These are phyloP conservation scores for Apis cerana DNA, from an alignment of 1,140 invertebrate species.

Conservation along the genomic window DNA sequence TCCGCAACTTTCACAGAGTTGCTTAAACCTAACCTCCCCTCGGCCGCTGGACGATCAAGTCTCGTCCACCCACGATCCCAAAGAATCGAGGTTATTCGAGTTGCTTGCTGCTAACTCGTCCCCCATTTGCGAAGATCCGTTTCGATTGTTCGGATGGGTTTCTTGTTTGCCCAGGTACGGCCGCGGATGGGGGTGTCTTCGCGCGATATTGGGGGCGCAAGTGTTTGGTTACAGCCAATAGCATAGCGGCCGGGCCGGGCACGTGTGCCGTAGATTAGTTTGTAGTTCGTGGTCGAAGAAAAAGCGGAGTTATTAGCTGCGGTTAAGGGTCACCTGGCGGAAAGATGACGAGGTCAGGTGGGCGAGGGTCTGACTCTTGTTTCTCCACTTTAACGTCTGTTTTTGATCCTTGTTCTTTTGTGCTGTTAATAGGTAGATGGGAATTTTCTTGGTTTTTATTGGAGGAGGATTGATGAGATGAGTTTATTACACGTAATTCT, in stretches of 20 bases:
- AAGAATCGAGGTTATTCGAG: constrained; percentile 54
- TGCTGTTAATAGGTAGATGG: too few relatives aligned
- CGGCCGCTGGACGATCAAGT: constrained; percentile 69
- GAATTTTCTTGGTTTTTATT: too few relatives aligned
- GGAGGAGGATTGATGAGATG: too few relatives aligned
- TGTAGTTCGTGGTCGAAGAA: constrained; percentile 69
- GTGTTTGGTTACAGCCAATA: constrained; percentile 53
- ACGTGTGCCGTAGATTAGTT: constrained; percentile 71
- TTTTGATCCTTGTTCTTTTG: background rate
- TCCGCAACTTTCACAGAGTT: constrained; percentile 80
- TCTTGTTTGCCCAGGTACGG: too few relatives aligned
- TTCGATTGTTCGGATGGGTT: too few relatives aligned
- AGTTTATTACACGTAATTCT: too few relatives aligned
- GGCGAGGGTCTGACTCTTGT: constrained; percentile 1
- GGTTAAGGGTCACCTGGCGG: constrained; percentile 59
- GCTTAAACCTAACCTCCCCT: constrained; percentile 80
- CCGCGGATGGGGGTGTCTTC: background rate
- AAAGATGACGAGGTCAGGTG: constrained; percentile 65
- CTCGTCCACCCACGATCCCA: constrained; percentile 51
- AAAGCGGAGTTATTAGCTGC: constrained; percentile 73
- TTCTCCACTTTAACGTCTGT: too few relatives aligned
- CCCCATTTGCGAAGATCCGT: background rate
- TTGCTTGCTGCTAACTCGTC: background rate
- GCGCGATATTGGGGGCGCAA: background rate
- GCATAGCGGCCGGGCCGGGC: constrained; percentile 54